Conservation (phyloP, 35 echinoderm and acorn worm genomes). For the Diadema setosum region DNA sequence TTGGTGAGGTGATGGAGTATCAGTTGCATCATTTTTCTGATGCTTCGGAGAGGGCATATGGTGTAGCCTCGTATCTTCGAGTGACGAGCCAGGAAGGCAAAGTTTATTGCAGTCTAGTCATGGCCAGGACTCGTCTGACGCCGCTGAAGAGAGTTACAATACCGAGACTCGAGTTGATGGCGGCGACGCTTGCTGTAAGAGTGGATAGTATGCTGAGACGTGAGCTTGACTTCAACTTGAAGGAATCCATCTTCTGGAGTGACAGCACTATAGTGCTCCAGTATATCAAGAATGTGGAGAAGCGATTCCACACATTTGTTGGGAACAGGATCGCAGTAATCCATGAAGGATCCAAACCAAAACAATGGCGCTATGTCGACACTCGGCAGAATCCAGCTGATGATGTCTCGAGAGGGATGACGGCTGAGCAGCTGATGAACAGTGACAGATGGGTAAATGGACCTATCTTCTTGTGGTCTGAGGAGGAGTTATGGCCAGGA, state of each 20-base stretch:
- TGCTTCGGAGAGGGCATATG: conserved; percentile 65
- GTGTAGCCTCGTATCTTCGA: conserved; percentile 43
- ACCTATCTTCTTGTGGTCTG: conserved; percentile 10
- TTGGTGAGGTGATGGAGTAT: not conserved
- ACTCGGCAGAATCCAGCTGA: conserved; percentile 40
- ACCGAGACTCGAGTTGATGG: conserved; percentile 43
- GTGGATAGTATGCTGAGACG: not conserved
- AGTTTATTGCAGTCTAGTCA: not conserved
- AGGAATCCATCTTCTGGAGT: conserved; percentile 18
- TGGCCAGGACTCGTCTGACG: conserved; percentile 20
- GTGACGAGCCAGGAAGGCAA: not conserved
- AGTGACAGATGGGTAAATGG: conserved; percentile 27
- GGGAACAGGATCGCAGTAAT: conserved; percentile 59
- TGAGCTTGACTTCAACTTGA: not conserved
- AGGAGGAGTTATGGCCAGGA: not conserved
- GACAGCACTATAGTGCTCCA: conserved; percentile 57
- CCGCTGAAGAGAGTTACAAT: conserved; percentile 50
- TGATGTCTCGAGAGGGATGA: conserved; percentile 27
- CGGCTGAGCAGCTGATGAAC: not conserved
- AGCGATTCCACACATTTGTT: conserved; percentile 66
- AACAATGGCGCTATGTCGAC: conserved; percentile 46
- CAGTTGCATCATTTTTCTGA: conserved; percentile 76
- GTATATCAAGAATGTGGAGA: conserved; percentile 47
- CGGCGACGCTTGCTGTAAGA: conserved; percentile 36
- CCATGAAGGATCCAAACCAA: not conserved